Base-by-base conservation (phyloP, 2,113 vertebrate genomes). In the Cettia cetti region DNA sequence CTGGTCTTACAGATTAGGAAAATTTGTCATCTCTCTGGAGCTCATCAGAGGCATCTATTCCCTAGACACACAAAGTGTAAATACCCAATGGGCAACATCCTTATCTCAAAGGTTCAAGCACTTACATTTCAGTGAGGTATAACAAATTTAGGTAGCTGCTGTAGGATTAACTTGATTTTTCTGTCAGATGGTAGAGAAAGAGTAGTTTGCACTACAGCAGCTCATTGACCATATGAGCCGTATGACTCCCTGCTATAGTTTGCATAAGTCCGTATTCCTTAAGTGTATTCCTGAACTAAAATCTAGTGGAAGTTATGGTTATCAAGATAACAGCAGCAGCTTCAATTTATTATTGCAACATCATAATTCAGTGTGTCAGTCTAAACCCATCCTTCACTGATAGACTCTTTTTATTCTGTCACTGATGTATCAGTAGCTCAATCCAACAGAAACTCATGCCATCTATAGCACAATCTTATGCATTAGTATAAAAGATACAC, bases 191-290 rank as follows among this genome's bases (percentile, higher is more conserved):
- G 15, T 37, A 79, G 31, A 74, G 15, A 86, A 92, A 59, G 5
- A 64, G 11, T 24, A 31, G 23, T 35, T 93, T 2, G 0, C 14
- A 18, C 21, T 50, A 24, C 5, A 75, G 30, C 12, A 56, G 17
- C 21, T 77, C 19, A 9, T 22, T 70, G 22, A 26, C 37, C 5
- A 18, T 20, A 66, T n/a, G 49, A 87, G 68, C 4, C 49, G 4
- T 23, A 23, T 15, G 14, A 21, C 3, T 10, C 5, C 5, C 3
- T 6, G 1, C 17, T 70, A 11, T 19, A 4, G 3, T 74, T 82
- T 82, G 11, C 35, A 4, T 4, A 52, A 5, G 8, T 59, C 6
- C 57, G 64, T 69, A n/a, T 61, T 14, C 6, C 24, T 40, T 45
- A 40, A 45, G 10, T 47, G 18, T 18, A n/a, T 42, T 5, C 30